Percentiles rank a stretch among this genome's conserved stretches.
phyloP scores from a whole-genome alignment of 2,888 invertebrate genomes.

The Phasia obesa region DNA sequence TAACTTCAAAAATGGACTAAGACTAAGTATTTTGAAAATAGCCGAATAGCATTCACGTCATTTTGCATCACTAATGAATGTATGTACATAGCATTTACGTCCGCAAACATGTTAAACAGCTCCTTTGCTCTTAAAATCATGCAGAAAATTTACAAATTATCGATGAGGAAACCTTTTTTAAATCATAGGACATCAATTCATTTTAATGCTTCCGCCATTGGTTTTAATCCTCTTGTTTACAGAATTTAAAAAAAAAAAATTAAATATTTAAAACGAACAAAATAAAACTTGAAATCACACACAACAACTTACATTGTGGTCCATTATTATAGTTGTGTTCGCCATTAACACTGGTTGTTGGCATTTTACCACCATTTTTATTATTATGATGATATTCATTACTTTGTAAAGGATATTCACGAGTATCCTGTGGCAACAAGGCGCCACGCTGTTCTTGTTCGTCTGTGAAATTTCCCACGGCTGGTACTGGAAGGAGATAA shows the following conservation, averaged over 20 bases:
- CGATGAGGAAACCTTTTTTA: too few species aligned
- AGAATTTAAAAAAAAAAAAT: background rate
- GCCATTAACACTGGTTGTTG: conserved; percentile 73
- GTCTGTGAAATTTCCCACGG: conserved; percentile 86
- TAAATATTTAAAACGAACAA: background rate
- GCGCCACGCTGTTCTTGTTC: conserved; percentile 83
- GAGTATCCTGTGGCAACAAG: conserved; percentile 82
- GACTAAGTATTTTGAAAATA: too few species aligned
- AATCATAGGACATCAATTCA: too few species aligned
- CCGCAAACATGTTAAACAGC: too few species aligned
- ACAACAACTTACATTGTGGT: conserved; percentile 77
- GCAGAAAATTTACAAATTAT: too few species aligned
- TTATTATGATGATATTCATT: conserved; percentile 86
- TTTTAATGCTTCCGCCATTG: too few species aligned
- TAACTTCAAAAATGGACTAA: too few species aligned
- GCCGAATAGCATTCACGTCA: too few species aligned
- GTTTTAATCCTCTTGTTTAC: too few species aligned
- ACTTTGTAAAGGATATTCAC: conserved; percentile 87
- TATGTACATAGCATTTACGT: too few species aligned
- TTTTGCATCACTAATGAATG: too few species aligned
- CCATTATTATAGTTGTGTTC: conserved; percentile 78
- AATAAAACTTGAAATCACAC: background rate
- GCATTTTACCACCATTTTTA: conserved; percentile 74
- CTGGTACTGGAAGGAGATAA: conserved; percentile 82
- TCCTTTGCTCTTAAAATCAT: too few species aligned